Evolutionary conservation across 2,797 vertebrate species (phyloP), one percentile per base, ranked within the genome.

Genomic region (Dryobates pubescens): DNA sequence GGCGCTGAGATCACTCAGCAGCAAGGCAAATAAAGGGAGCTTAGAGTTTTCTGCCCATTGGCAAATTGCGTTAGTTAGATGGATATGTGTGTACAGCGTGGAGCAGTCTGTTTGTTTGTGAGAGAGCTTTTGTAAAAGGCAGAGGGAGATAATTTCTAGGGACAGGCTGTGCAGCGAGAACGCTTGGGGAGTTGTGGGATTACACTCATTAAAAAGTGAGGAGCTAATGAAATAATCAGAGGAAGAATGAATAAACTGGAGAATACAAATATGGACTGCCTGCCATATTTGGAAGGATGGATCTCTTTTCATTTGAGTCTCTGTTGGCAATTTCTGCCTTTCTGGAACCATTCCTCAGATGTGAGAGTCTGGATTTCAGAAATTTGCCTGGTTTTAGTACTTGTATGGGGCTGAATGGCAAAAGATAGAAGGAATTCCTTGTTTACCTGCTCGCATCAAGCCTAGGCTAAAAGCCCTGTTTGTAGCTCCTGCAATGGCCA

Each of bases 51-150:
- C 86, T 91, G 92, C 92, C 98, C 98, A 98, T 98, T 98, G 98
- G 98, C 98, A 98, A 98, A 98, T 98, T 98, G 97, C 98, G 97
- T 98, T 98, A 97, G 98, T 98, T 98, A 98, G 98, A 97, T 97
- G 97, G 96, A 27, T 98, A 98, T 97, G 98, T 96, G 98, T 98
- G 98, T 98, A 98, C 97, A 97, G 97, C 96, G 92, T 95, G 97
- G 97, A 98, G 98, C 97, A 97, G 98, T 97, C 61, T 98, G 98
- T 98, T 98, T 98, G 98, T 98, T 98, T 98, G 98, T 97, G 97
- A 98, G 98, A 97, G 96, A 97, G 97, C 94, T 98, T 98, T 97
- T 98, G 96, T 97, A 97, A 98, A 98, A 98, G 97, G 71, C 95
- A 97, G 47, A 72, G 64, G 97, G 97, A 98, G 98, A 97, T 97